Base-by-base conservation (phyloP, 2,797 vertebrate species). In the Myotis daubentonii region DNA sequence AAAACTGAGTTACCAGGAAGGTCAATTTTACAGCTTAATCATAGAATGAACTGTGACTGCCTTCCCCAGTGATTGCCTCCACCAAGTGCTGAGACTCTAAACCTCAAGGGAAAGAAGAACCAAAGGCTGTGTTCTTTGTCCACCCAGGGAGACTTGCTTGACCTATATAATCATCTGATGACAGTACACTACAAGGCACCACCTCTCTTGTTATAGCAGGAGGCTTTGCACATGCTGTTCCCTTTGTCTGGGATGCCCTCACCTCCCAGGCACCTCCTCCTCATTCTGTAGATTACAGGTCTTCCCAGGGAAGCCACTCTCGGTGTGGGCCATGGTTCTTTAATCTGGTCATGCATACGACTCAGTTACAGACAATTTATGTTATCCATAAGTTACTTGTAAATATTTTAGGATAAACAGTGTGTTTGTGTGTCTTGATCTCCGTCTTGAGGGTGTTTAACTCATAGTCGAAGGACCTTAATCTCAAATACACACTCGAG, bases 161-260 rank as follows among this genome's bases (percentile, higher is more conserved):
- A 88, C 53, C 76, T 66, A 10, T n/a, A 4, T 41, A 28, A 89
- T 3, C 20, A 17, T 17, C 23, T 0, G 28, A 10, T 1, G 47
- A 8, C 16, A 0, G 7, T 23, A 13, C 0, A 3, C 28, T 8
- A 1, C 22, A 60, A 86, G n/a, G 3, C 66, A 16, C 5, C 17
- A 30, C 49, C 17, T 74, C 36, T 79, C n/a, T 23, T 47, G 57
- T 33, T 36, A 3, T 3, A 3, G 22, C 57, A 44, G 0, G 10
- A 5, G 6, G 13, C 9, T 74, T 86, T 71, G 16, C 20, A 15
- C 0, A 13, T 28, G n/a, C 41, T 20, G 30, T 11, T 83, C 23
- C 2, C 53, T 79, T 80, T 44, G 22, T 36, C 36, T 44, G 33
- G 16, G 55, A 38, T n/a, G 13, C 20, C 70, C 19, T 41, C 22